Evolutionary conservation across 2,797 vertebrate species (phyloP).

Genomic region (Galago senegalensis): DNA sequence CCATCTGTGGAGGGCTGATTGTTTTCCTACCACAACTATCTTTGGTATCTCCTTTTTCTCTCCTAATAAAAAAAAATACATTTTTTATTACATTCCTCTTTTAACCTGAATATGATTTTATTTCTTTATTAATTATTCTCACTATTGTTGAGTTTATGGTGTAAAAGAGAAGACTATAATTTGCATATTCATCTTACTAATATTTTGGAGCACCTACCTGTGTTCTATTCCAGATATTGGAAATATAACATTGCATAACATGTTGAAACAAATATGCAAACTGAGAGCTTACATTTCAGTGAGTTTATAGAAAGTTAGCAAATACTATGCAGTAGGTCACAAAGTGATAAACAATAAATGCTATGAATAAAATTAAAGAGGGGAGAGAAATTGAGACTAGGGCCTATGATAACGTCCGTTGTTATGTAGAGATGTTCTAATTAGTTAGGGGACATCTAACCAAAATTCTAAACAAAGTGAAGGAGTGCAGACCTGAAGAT

Average conservation of each 20-base stretch:
- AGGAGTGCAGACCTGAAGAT: neutral
- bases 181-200: neutral
- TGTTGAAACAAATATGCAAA: neutral
- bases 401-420: neutral
- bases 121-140: neutral
- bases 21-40: neutral
- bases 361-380: neutral
- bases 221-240: neutral
- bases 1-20: neutral
- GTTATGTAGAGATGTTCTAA: neutral
- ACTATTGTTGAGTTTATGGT: neutral
- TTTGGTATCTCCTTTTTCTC: neutral
- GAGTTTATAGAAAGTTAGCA: neutral
- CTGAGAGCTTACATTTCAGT: neutral
- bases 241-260: neutral
- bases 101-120: neutral
- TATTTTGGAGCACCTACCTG: neutral
- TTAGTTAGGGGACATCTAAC: neutral
- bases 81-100: neutral
- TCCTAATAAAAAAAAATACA: neutral
- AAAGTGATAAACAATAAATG: neutral
- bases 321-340: neutral
- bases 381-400: neutral
- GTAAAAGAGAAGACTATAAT: neutral
- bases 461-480: neutral